phyloP scores from a whole-genome alignment of 2,888 invertebrate genomes.

The Apotomis turbidana region DNA sequence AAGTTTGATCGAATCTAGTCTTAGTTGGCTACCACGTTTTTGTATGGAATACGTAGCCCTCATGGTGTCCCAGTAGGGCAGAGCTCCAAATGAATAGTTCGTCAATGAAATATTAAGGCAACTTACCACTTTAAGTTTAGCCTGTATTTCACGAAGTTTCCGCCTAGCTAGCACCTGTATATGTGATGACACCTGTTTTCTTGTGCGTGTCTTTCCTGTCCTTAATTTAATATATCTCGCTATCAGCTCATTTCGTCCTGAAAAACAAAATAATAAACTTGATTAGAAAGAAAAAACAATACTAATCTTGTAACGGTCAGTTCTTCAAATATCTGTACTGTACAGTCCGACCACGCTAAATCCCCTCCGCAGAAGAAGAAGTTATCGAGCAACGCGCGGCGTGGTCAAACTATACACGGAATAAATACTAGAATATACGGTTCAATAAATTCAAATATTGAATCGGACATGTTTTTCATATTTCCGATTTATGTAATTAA shows the following conservation, averaged over 20 bases:
- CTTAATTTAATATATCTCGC: constrained; percentile 99
- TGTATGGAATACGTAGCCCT: no score
- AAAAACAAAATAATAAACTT: constrained; percentile 61
- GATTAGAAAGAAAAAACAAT: not conserved
- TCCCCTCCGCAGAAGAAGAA: no score
- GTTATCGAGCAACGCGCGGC: no score
- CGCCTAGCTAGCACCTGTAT: constrained; percentile 99
- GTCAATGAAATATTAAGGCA: not conserved
- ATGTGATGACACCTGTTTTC: constrained; percentile 99
- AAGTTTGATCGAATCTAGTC: no score
- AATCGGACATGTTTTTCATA: constrained; percentile 5
- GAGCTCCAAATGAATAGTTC: not conserved
- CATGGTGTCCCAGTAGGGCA: no score
- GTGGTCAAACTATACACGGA: not conserved
- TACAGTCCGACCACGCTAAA: no score
- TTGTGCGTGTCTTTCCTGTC: constrained; percentile 99
- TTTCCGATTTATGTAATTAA: constrained; percentile 47
- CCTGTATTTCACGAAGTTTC: constrained; percentile 98
- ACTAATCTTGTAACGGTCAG: no score
- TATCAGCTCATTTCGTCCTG: constrained; percentile 99
- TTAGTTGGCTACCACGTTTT: no score
- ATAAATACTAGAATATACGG: constrained; percentile 1
- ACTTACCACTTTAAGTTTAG: constrained; percentile 98
- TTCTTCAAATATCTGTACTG: not conserved
- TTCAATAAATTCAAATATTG: not conserved